Evolutionary conservation across 2,888 invertebrate species (phyloP), one percentile per base, ranked within the genome.

Genomic region (Drosophila yooni): DNA sequence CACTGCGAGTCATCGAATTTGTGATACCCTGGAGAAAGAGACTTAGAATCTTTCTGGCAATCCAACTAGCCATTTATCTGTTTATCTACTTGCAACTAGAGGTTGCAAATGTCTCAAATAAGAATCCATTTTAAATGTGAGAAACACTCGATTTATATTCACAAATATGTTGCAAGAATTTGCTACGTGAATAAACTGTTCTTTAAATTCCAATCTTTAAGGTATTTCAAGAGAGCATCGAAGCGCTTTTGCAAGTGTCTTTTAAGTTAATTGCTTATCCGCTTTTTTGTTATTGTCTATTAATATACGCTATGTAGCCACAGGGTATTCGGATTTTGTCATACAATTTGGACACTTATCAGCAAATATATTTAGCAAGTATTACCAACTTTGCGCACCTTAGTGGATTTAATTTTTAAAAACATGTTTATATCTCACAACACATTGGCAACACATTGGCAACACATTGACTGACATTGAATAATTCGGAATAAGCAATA

Each of bases 171-270:
- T 15, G 4, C 25, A 25, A 25, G 7, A 46, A 25, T 6, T 27
- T 21, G 33, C 1, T 1, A 10, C 4, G 40, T 15, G 33, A 8
- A 62, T 50, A 58, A 61, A 25, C 61, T 18, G 29, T 34, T n/a
- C 34, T 52, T 34, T 11, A 25, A 33, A 25, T 48, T 48, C 7
- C 2, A 2, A 46, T 15, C 4, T 58, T 43, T 27, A 62, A 59
- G 10, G 60, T 34, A 59, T 65, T 6, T 25, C 2, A 58, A 56
- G 33, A 46, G 43, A 50, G n/a, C 40, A 43, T 33, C 52, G 75
- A 67, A 67, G 58, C 85, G 76, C 79, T 82, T 71, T 66, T 68
- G 83, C 83, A 80, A 69, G 72, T 72, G 60, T 57, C 53, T 74
- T 66, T 66, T 33, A 29, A 40, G 4, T 31, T 54, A 51, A 46